Percentiles rank a stretch among this genome's conserved stretches.
phyloP scores from a whole-genome alignment of 2,797 vertebrate genomes.

The Parauchenoglanis punctatus region DNA sequence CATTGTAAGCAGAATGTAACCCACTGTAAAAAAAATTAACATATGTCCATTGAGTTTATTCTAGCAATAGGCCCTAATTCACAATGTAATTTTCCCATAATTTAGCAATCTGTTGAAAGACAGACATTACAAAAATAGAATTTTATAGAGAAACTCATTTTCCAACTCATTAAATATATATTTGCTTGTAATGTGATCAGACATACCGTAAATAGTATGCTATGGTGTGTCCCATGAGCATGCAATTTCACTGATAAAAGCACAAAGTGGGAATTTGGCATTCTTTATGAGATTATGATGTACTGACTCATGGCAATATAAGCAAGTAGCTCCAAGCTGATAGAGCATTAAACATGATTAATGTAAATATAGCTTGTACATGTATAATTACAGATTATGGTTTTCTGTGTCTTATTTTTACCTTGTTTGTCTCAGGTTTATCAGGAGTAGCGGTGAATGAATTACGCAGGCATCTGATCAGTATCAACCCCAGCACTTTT shows the following conservation, averaged over 20 bases:
- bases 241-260: neutral
- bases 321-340: neutral
- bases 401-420: neutral
- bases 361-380: neutral
- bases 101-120: neutral
- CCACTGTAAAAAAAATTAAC: neutral
- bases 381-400: neutral
- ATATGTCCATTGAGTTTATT: neutral
- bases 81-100: neutral
- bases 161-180: neutral
- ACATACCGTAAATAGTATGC: neutral
- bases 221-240: neutral
- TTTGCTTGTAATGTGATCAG: neutral
- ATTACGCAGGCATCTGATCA: constrained; percentile 83
- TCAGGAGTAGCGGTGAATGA: constrained; percentile 91
- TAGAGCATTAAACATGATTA: neutral
- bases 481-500: constrained; percentile 80
- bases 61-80: neutral
- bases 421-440: constrained; percentile 73
- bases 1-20: neutral
- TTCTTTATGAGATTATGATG: neutral
- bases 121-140: neutral
- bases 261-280: neutral
- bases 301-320: neutral
- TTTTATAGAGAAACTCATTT: neutral